Conservation (phyloP, 2,888 invertebrate species). For the Nebria salina region DNA sequence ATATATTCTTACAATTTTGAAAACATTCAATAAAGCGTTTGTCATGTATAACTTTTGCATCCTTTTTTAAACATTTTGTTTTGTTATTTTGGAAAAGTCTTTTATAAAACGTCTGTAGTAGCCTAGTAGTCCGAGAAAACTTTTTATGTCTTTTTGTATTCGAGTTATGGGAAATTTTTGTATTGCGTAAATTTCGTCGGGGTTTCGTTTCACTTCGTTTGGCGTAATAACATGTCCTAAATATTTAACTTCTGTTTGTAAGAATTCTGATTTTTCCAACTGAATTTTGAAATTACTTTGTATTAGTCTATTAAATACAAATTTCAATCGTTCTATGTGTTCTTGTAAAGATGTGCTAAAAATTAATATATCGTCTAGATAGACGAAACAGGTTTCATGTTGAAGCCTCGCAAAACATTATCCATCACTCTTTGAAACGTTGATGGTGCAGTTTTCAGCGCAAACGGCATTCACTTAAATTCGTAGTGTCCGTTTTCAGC, state of each 20-base stretch:
- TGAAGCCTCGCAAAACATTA: too few relatives aligned
- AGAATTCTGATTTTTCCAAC: too few relatives aligned
- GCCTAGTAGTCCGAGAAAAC: conserved; percentile 54
- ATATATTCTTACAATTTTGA: conserved; percentile 46
- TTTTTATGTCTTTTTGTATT: conserved; percentile 54
- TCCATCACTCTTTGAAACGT: too few relatives aligned
- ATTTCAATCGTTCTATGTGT: too few relatives aligned
- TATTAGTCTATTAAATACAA: too few relatives aligned
- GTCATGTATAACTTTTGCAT: conserved; percentile 40
- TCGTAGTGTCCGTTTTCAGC: too few relatives aligned
- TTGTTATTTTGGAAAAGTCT: conserved; percentile 52
- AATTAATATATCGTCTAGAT: too few relatives aligned
- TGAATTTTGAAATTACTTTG: too few relatives aligned
- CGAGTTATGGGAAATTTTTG: conserved; percentile 53
- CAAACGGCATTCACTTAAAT: too few relatives aligned
- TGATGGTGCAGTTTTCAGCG: too few relatives aligned
- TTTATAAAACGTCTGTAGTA: conserved; percentile 55
- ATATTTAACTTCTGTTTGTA: background rate
- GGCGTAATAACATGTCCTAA: conserved; percentile 52
- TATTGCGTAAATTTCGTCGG: conserved; percentile 53
- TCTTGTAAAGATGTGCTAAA: too few relatives aligned
- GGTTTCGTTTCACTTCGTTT: conserved; percentile 57
- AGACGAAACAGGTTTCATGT: too few relatives aligned
- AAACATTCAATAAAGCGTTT: conserved; percentile 41
- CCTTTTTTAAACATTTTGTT: conserved; percentile 51